Conservation (phyloP, 2,888 invertebrate species). For the Notodonta ziczac region DNA sequence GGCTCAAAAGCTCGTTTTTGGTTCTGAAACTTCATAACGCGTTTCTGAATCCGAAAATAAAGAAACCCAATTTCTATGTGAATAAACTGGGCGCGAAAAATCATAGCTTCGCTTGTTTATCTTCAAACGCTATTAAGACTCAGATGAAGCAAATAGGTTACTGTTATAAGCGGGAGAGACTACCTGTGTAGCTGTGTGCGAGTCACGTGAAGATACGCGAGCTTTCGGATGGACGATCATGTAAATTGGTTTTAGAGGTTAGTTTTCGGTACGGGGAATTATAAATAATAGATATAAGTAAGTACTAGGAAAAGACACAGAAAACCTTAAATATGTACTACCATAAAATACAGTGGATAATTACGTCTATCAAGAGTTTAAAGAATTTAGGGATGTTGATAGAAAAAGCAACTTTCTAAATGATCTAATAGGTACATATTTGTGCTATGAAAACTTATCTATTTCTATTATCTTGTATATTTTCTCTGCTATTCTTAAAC, state of each 20-base stretch:
- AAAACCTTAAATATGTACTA: too few relatives aligned
- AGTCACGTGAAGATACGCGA: background rate
- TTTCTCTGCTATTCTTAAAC: too few relatives aligned
- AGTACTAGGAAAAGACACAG: too few relatives aligned
- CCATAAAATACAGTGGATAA: too few relatives aligned
- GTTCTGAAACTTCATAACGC: background rate
- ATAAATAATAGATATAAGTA: too few relatives aligned
- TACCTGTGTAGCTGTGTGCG: background rate
- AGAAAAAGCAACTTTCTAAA: too few relatives aligned
- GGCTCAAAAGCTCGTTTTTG: background rate
- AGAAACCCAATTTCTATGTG: slow-evolving; percentile 3
- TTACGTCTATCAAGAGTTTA: too few relatives aligned
- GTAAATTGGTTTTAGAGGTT: slow-evolving; percentile 2
- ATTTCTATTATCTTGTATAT: too few relatives aligned
- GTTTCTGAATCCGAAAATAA: slow-evolving; percentile 1
- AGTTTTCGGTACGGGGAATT: too few relatives aligned
- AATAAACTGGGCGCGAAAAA: slow-evolving; percentile 5
- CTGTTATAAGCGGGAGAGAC: slow-evolving; percentile 1
- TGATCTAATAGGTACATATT: too few relatives aligned
- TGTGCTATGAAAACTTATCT: too few relatives aligned
- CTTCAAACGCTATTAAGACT: slow-evolving; percentile 2
- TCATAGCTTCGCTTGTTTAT: slow-evolving; percentile 8
- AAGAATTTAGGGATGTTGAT: too few relatives aligned
- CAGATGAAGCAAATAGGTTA: slow-evolving; percentile 5
- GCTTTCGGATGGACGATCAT: background rate